Percentiles rank a stretch among this genome's conserved stretches.
Conservation (phyloP, 2,888 invertebrate genomes). For the Caenorhabditis sp. region DNA sequence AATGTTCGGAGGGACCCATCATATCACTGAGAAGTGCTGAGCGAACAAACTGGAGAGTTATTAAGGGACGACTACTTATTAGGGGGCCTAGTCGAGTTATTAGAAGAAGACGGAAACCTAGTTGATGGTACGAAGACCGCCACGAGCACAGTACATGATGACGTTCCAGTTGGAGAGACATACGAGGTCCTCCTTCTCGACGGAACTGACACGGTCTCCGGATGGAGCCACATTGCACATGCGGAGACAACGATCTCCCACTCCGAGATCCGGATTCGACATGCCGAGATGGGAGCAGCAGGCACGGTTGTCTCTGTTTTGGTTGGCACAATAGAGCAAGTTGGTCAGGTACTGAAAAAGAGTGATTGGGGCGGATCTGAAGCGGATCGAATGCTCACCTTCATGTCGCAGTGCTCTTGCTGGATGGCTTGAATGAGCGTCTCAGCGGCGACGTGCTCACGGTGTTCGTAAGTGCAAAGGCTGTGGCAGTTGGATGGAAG, state of each 20-base stretch:
- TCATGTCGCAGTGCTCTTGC: constrained; percentile 66
- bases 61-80: constrained; percentile 46
- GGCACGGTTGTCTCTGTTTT: constrained; percentile 76
- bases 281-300: constrained; percentile 76
- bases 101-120: constrained; percentile 25
- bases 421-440: constrained; percentile 73
- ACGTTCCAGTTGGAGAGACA: constrained; percentile 77
- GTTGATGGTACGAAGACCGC: constrained; percentile 76
- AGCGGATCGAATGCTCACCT: too few species aligned
- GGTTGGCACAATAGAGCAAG: constrained; percentile 77
- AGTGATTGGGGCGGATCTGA: neutral
- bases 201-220: constrained; percentile 67
- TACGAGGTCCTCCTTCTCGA: constrained; percentile 75
- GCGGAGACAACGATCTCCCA: constrained; percentile 74
- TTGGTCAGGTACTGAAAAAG: constrained; percentile 64
- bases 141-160: constrained; percentile 77
- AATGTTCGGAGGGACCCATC: constrained; percentile 11
- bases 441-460: constrained; percentile 76
- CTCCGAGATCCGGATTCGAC: constrained; percentile 71
- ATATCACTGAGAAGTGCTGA: constrained; percentile 25
- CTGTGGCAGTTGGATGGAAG: constrained; percentile 76
- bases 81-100: constrained; percentile 10
- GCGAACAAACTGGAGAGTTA: constrained; percentile 23
- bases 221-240: constrained; percentile 75
- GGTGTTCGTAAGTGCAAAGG: constrained; percentile 76